These are phyloP conservation scores for Microplitis deprimator DNA, from an alignment of 2,888 invertebrate species.

Conservation along the genomic window DNA sequence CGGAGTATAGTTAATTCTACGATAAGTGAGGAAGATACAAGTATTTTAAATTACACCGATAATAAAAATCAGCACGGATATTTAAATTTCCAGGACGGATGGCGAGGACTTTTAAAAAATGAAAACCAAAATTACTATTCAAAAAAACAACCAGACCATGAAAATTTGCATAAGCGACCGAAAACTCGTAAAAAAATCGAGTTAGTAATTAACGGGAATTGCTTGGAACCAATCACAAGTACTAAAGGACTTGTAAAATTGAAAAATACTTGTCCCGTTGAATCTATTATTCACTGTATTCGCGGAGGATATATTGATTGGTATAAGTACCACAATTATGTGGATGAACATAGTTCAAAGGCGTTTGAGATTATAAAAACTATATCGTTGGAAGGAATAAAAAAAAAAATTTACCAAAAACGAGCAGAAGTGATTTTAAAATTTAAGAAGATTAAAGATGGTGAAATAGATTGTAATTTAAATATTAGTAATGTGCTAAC, in stretches of 20 bases:
- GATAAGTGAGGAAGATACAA: background rate
- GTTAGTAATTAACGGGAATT: background rate
- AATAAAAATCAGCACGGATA: background rate
- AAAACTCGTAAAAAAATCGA: background rate
- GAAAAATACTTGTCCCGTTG: background rate
- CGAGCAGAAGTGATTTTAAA: constrained; percentile 5
- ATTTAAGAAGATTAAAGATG: background rate
- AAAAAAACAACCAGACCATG: background rate
- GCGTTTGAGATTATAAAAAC: background rate
- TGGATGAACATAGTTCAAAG: background rate
- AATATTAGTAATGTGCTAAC: too few species aligned
- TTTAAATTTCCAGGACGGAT: background rate
- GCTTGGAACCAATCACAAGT: background rate
- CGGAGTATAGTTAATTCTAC: background rate
- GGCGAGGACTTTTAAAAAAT: constrained; percentile 2
- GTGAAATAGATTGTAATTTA: background rate
- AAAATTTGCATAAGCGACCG: background rate
- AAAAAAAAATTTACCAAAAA: background rate
- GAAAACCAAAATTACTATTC: background rate
- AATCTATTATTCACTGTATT: background rate
- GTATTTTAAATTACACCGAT: background rate
- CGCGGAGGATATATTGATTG: background rate
- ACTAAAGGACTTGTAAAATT: background rate
- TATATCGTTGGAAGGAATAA: background rate
- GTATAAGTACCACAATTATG: background rate